phyloP scores from a whole-genome alignment of 2,113 vertebrate species.

The Emydura subglobosa region DNA sequence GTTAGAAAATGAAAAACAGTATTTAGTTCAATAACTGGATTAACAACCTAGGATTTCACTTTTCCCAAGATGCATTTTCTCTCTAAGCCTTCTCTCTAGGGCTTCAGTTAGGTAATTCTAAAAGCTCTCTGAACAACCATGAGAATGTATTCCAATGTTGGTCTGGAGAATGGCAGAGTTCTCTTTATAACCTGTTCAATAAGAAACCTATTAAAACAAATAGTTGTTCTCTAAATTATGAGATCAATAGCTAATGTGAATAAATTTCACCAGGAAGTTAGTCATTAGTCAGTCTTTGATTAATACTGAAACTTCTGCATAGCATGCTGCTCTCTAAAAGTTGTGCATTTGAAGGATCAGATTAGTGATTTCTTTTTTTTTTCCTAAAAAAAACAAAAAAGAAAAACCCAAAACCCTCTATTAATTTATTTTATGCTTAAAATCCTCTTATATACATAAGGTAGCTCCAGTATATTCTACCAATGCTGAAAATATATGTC shows the following conservation, averaged over 20 bases:
- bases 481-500: neutral
- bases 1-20: neutral
- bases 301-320: neutral
- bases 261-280: neutral
- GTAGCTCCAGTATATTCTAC: neutral
- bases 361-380: neutral
- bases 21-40: neutral
- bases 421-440: neutral
- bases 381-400: neutral
- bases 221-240: neutral
- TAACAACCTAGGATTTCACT: neutral
- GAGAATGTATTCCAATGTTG: neutral
- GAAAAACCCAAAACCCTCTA: neutral
- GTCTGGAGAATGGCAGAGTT: neutral
- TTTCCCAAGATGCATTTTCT: neutral
- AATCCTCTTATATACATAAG: accelerated
- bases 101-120: neutral
- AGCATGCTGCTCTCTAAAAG: neutral
- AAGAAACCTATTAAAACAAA: neutral
- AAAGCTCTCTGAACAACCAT: neutral
- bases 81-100: neutral
- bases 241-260: neutral
- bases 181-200: neutral
- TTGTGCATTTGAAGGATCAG: accelerated
- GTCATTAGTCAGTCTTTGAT: neutral